phyloP scores from a whole-genome alignment of 2,113 vertebrate species.

The Leptodactylus fuscus region DNA sequence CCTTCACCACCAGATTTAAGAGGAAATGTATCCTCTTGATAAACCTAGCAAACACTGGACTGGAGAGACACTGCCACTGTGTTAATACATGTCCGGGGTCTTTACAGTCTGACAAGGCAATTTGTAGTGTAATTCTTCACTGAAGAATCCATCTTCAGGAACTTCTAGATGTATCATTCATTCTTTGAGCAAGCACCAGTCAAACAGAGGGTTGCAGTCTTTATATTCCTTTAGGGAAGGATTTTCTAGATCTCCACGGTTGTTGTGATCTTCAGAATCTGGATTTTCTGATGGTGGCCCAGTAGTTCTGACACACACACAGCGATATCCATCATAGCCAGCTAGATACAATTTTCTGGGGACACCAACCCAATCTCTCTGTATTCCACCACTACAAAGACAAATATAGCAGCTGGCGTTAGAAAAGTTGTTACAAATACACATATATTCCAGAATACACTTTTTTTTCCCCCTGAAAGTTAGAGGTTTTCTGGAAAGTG shows the following conservation, averaged over 20 bases:
- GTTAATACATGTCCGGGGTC: too few relatives aligned
- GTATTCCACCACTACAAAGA: constrained; percentile 82
- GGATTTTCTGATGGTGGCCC: constrained; percentile 66
- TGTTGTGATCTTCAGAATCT: not conserved
- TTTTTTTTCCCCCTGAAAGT: too few relatives aligned
- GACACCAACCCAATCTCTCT: constrained; percentile 84
- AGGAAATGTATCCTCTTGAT: too few relatives aligned
- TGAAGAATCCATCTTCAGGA: not conserved
- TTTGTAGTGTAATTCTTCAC: too few relatives aligned
- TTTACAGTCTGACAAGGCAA: too few relatives aligned
- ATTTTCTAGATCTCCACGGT: constrained; percentile 74
- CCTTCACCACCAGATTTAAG: too few relatives aligned
- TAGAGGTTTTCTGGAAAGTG: too few relatives aligned
- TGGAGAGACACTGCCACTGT: too few relatives aligned
- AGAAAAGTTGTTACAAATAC: too few relatives aligned
- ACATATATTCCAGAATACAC: too few relatives aligned
- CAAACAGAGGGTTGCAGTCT: constrained; percentile 74
- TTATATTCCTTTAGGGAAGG: constrained; percentile 80
- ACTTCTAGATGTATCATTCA: constrained; percentile 52
- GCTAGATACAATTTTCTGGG: constrained; percentile 83
- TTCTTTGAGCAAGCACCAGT: constrained; percentile 71
- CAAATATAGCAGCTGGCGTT: not conserved
- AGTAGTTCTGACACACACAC: constrained; percentile 79
- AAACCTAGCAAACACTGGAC: too few relatives aligned
- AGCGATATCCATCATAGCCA: constrained; percentile 72